Percentiles rank a stretch among this genome's conserved stretches.
phyloP scores from a whole-genome alignment of 37 sponge, comb jelly and placozoan genomes.

The Eunapius fragilis region DNA sequence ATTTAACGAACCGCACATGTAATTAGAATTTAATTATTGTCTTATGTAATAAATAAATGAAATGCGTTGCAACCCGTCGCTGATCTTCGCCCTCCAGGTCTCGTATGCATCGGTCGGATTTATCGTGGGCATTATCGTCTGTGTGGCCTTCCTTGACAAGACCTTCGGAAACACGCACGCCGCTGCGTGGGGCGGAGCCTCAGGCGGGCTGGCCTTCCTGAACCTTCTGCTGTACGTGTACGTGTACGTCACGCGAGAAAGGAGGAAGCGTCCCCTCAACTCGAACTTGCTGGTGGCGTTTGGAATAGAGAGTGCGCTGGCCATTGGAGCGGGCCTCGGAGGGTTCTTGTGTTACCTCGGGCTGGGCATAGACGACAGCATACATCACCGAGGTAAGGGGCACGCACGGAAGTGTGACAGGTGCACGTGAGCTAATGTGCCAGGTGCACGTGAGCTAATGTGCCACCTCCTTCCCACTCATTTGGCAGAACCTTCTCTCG shows the following conservation, averaged over 20 bases:
- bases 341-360: conserved; percentile 29
- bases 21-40: conserved; percentile 3
- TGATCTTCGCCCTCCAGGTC: conserved; percentile 4
- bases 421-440: conserved; percentile 13
- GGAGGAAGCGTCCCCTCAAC: background rate
- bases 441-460: conserved; percentile 5
- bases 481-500: conserved; percentile 18
- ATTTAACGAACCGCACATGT: background rate
- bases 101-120: conserved; percentile 16
- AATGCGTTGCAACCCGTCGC: conserved; percentile 20
- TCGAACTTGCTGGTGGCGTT: conserved; percentile 11
- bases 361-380: conserved; percentile 27
- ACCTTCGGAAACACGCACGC: conserved; percentile 28
- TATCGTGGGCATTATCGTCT: conserved; percentile 13
- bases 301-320: background rate
- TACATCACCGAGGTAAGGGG: conserved; percentile 24
- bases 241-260: conserved; percentile 44
- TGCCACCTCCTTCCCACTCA: conserved; percentile 36
- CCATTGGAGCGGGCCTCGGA: conserved; percentile 12
- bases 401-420: conserved; percentile 22
- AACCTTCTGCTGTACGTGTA: conserved; percentile 48
- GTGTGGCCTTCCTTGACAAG: conserved; percentile 6
- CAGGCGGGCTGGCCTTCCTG: conserved; percentile 42
- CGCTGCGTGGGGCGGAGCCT: conserved; percentile 28
- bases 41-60: background rate